phyloP scores from a whole-genome alignment of 2,797 vertebrate genomes.

The Hydrophis major region DNA sequence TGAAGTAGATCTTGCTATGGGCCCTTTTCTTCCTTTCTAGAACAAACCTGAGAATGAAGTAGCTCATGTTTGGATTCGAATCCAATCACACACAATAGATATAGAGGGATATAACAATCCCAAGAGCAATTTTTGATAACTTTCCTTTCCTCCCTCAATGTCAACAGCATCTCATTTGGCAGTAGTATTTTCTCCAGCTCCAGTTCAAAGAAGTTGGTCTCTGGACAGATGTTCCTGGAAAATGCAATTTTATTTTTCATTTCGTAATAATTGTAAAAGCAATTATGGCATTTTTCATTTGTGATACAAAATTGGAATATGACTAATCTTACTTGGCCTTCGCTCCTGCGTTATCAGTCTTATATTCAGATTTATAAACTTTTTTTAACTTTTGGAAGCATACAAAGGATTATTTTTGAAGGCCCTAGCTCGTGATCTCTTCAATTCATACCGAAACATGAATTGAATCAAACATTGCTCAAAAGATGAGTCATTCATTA shows the following conservation, averaged over 20 bases:
- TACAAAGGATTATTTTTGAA: constrained; percentile 59
- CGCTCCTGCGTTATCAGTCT: background rate
- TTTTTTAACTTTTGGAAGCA: constrained; percentile 44
- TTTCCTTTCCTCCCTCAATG: background rate
- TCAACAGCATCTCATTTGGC: background rate
- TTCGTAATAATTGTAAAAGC: background rate
- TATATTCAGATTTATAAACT: background rate
- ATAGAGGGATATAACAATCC: too few relatives aligned
- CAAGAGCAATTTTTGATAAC: background rate
- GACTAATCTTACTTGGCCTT: background rate
- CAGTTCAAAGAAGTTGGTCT: background rate
- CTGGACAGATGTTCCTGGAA: background rate
- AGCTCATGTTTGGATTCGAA: background rate
- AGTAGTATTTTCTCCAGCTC: background rate
- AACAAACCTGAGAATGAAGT: background rate
- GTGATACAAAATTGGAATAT: background rate
- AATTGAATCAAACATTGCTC: constrained; percentile 79
- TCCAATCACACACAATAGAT: background rate
- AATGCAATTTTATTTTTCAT: background rate
- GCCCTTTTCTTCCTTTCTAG: background rate
- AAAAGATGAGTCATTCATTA: constrained; percentile 78
- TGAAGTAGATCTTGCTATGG: background rate
- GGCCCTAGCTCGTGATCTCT: constrained; percentile 66
- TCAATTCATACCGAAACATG: constrained; percentile 80
- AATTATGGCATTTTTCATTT: background rate